Percentiles rank a stretch among this genome's conserved stretches.
Conservation (phyloP, 2,113 vertebrate species). For the Dolichallabes microphthalmus region DNA sequence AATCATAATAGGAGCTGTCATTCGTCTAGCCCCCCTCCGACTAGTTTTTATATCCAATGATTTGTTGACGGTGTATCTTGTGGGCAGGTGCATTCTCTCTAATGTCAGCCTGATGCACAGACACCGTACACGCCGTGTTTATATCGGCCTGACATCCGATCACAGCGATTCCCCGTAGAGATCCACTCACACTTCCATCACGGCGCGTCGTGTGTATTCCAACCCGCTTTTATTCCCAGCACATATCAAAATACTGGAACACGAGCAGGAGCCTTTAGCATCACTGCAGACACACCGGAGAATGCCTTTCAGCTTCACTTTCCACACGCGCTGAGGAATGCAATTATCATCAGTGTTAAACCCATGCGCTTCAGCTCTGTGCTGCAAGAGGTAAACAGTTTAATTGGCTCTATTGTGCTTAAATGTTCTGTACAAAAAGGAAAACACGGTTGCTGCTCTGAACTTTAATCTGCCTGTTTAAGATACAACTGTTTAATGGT, state of each 20-base stretch:
- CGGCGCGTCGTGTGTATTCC: neutral
- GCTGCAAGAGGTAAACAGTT: neutral
- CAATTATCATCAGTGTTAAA: neutral
- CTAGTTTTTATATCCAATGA: slow-evolving; percentile 5
- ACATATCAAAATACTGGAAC: neutral
- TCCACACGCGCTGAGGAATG: neutral
- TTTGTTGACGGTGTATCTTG: neutral
- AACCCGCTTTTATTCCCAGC: neutral
- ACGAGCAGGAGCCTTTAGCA: neutral
- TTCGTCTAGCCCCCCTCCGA: no score
- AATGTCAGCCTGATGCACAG: neutral
- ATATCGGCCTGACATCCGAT: slow-evolving; percentile 6
- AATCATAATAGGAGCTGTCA: neutral
- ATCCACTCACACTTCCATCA: neutral
- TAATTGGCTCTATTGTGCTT: neutral
- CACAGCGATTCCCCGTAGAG: neutral
- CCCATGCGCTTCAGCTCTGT: neutral
- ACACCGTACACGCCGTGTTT: neutral
- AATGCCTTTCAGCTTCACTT: slow-evolving; percentile 1
- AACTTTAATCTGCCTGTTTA: neutral
- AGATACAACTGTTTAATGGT: neutral
- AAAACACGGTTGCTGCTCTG: neutral
- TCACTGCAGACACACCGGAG: neutral
- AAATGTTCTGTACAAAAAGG: neutral
- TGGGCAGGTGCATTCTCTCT: slow-evolving; percentile 2